Base-by-base conservation (phyloP, 2,888 invertebrate species). In the Dynastes maya region DNA sequence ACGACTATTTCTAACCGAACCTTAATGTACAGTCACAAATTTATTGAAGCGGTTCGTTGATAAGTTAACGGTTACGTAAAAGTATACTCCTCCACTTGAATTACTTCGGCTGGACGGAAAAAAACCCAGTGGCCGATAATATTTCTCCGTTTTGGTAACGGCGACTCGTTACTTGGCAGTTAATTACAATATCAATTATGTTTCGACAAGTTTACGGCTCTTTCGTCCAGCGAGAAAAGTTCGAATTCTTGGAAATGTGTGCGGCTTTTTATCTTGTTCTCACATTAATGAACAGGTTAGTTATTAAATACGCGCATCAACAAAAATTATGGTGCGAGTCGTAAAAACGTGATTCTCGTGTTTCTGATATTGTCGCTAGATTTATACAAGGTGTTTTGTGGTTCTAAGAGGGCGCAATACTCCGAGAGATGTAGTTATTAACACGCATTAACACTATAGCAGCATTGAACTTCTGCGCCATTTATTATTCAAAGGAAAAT, bases 31-130 rank as follows among this genome's bases (percentile, higher is more conserved):
- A 27, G 61, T 72, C 61, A 45, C 72, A 61, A 72, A 72, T 72
- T 72, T 72, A 72, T 72, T 72, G 58, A 61, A 61, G 61, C 45
- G 29, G 40, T 45, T 27, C 40, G 72, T 72, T 61, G 72, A 72
- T 72, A 72, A 72, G 58, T 72, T 72, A 72, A 58, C 61, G 58
- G 11, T 61, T 72, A 61, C 61, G 61, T 72, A 61, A 72, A 45
- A 72, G 58, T 72, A 27, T 72, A 72, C 72, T 72, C 72, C 58
- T 72, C 45, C 72, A 72, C 72, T 72, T 61, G 72, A 61, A 61
- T 72, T 72, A 61, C 72, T 40, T 72, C 45, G 22, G 22, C 11
- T n/a, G 22, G 58, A 45, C 40, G 72, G n/a, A 32, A 58, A 45
- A 61, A 45, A 72, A 72, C 22, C 37, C 22, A 13, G 72, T 61